Evolutionary conservation across 2,888 invertebrate genomes (phyloP), one percentile per base, ranked within the genome.

Genomic region (Lagria hirta): DNA sequence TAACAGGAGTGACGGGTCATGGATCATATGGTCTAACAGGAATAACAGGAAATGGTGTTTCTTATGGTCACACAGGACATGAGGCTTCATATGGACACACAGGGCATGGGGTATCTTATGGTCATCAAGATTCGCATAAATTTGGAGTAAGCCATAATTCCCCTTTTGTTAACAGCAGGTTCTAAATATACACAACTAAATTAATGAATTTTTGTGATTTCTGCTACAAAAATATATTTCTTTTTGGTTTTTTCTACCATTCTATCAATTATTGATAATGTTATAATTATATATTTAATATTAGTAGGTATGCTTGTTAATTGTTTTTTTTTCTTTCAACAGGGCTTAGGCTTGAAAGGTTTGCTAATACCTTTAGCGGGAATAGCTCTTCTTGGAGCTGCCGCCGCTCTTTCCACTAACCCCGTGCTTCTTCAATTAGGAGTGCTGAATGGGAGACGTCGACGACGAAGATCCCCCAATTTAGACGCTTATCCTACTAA

Each of bases 381-480:
- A 12, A 80, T 88, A 26, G 88, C 88, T 1, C 52, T 77, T 29
- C 75, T 90, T n/a, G 70, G 86, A 29, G 88, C 88, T 20, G 87
- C 88, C 16, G 88, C 88, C 1, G 88, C 88, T 12, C 83, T 88
- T 8, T 73, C 88, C 43, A 84, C 86, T 36, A 88, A 88, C 70
- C 89, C 90, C 3, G 76, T 88, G 34, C 76, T 90, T 7, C 69
- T 90, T 20, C 88, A 88, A 66, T 75, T 90, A 24, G 88, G 88
- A 14, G 83, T 86, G 0, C 75, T 88, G 4, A 78, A 83, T 8
- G 86, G 85, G 8, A 66, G 76, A 43, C 76, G 71, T 54, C 76
- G 78, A 61, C 73, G 82, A 41, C 34, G 46, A 7, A 34, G 46
- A 20, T 29, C 41, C 14, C n/a, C 35, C 6, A 4, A 21, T 13